A percentile compares a stretch with the other conserved stretches of the same genome.
Conservation (phyloP, 1,140 invertebrate species). For the Ephestia elutella region DNA sequence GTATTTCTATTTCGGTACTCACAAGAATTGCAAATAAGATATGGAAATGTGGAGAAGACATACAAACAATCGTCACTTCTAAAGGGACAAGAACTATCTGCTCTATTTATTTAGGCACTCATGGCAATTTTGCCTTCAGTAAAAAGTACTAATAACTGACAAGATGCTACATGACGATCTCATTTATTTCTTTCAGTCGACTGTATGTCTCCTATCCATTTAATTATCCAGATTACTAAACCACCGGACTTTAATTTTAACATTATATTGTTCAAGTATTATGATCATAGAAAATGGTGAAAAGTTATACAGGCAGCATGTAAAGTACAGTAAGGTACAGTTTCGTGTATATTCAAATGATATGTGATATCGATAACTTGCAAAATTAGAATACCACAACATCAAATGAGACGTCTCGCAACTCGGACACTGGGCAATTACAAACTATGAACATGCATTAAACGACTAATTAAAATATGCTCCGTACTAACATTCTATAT, state of each 20-base stretch:
- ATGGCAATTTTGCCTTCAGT: constrained; percentile 26
- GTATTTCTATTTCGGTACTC: not conserved
- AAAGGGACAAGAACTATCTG: constrained; percentile 18
- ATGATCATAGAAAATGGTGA: not conserved
- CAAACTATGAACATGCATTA: constrained; percentile 66
- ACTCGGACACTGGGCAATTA: constrained; percentile 47
- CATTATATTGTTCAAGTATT: not conserved
- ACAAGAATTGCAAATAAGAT: not conserved
- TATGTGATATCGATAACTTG: constrained; percentile 41
- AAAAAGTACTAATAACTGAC: constrained; percentile 3
- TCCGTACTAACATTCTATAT: constrained; percentile 62
- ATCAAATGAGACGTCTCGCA: constrained; percentile 31
- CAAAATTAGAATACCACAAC: constrained; percentile 47
- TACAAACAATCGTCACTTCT: constrained; percentile 21
- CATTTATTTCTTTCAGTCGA: not conserved
- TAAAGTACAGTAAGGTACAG: constrained; percentile 8
- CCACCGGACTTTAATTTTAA: not conserved
- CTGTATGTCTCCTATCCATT: constrained; percentile 6
- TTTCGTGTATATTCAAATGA: constrained; percentile 20
- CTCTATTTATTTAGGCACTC: constrained; percentile 39
- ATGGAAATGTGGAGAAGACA: constrained; percentile 26
- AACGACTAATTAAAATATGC: constrained; percentile 69
- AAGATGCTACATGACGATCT: constrained; percentile 6
- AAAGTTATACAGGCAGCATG: not conserved
- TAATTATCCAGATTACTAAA: not conserved